Conservation (phyloP, 2,113 vertebrate genomes). For the Ailuropoda melanoleuca region DNA sequence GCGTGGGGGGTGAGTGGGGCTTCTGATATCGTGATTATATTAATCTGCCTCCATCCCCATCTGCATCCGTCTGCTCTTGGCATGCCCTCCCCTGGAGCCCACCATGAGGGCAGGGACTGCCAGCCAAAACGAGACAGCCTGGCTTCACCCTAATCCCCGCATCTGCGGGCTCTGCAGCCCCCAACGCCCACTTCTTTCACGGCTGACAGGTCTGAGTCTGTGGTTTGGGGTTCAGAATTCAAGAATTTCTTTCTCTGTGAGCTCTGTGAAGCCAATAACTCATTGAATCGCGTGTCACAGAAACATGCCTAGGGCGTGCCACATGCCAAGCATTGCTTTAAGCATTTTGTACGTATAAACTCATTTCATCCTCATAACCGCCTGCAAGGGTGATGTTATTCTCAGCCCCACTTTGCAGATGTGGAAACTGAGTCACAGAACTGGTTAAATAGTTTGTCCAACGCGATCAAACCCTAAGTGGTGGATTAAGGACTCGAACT, state of each 20-base stretch:
- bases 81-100: background rate
- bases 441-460: background rate
- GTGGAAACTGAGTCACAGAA: conserved; percentile 16
- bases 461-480: too few species aligned
- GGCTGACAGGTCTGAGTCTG: background rate
- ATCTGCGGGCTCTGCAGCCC: background rate
- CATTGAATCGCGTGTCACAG: background rate
- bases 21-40: conserved; percentile 51
- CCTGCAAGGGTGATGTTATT: background rate
- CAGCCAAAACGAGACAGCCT: background rate
- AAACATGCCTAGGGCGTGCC: background rate
- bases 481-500: background rate
- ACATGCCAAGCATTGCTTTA: background rate
- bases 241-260: background rate
- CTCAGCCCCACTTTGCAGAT: background rate
- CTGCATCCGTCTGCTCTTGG: background rate
- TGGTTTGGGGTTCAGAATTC: background rate
- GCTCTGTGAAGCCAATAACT: background rate
- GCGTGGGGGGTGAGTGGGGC: background rate
- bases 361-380: background rate
- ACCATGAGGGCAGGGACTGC: background rate
- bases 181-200: background rate
- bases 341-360: background rate
- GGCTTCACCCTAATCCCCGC: background rate
- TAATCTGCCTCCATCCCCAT: conserved; percentile 31